These are phyloP conservation scores for Stenopsyche tienmushanensis DNA, from an alignment of 1,140 invertebrate species.

Conservation along the genomic window DNA sequence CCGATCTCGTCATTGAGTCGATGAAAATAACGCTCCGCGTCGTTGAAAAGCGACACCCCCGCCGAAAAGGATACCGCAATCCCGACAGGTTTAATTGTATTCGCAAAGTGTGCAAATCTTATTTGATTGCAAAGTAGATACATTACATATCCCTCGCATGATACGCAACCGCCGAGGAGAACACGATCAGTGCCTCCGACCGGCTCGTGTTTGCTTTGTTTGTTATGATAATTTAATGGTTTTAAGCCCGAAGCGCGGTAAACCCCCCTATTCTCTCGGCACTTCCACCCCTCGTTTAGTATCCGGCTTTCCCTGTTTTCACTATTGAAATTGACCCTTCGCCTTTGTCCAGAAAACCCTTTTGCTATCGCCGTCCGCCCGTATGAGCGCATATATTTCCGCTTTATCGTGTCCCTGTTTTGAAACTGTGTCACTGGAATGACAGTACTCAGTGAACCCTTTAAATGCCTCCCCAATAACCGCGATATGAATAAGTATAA, in stretches of 20 bases:
- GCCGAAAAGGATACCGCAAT: too few relatives aligned
- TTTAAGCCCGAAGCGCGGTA: slow-evolving; percentile 30
- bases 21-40: too few relatives aligned
- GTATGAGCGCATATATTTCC: slow-evolving; percentile 1
- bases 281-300: not conserved
- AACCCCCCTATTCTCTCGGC: not conserved
- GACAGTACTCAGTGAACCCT: not conserved
- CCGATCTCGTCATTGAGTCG: too few relatives aligned
- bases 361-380: slow-evolving; percentile 14
- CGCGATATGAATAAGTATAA: not conserved
- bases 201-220: slow-evolving; percentile 28
- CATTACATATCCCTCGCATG: too few relatives aligned
- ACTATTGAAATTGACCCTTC: slow-evolving; percentile 31
- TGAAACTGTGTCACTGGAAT: slow-evolving; percentile 33
- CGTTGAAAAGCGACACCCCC: too few relatives aligned
- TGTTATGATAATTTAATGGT: slow-evolving; percentile 42
- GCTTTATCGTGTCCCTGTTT: slow-evolving; percentile 7
- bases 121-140: too few relatives aligned
- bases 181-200: slow-evolving; percentile 5
- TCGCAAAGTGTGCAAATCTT: too few relatives aligned
- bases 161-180: too few relatives aligned
- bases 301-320: slow-evolving; percentile 2
- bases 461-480: not conserved
- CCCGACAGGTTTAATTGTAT: too few relatives aligned
- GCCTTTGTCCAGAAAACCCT: slow-evolving; percentile 25